Conservation (phyloP, 2,797 vertebrate species). For the Mastacembelus armatus region DNA sequence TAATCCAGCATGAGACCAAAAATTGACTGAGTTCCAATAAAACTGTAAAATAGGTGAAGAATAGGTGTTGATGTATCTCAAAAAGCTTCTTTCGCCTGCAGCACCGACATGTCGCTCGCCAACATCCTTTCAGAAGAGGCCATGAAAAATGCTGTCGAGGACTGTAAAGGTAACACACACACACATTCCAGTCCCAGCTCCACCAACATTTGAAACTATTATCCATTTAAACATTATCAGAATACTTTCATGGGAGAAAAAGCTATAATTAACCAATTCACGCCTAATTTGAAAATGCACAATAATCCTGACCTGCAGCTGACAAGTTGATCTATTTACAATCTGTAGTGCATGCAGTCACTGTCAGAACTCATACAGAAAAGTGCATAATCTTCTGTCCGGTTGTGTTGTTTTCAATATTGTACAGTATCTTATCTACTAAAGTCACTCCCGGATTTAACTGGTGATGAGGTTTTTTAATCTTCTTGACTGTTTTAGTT, state of each 20-base stretch:
- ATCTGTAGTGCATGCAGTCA: slow-evolving; percentile 4
- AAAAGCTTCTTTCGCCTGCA: slow-evolving; percentile 59
- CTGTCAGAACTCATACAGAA: not conserved
- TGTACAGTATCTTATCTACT: not conserved
- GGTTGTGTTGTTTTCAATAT: slow-evolving; percentile 5
- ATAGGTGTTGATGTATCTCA: too few species aligned
- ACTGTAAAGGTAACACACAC: slow-evolving; percentile 91
- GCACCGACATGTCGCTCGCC: slow-evolving; percentile 93
- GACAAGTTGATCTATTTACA: not conserved
- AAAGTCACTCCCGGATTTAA: slow-evolving; percentile 22
- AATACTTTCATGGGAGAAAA: not conserved
- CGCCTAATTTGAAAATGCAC: slow-evolving; percentile 9
- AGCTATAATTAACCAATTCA: not conserved
- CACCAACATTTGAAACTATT: not conserved
- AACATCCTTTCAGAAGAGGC: slow-evolving; percentile 92
- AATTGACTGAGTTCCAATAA: not conserved
- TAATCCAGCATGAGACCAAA: slow-evolving; percentile 35
- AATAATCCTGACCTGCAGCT: slow-evolving; percentile 7
- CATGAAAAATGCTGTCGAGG: slow-evolving; percentile 93
- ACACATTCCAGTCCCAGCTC: not conserved
- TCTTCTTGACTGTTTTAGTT: slow-evolving; percentile 27
- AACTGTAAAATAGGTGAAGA: not conserved
- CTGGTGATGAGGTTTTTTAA: slow-evolving; percentile 38
- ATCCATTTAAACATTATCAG: not conserved
- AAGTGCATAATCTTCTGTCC: slow-evolving; percentile 19